These are phyloP conservation scores for Andrena trimmerana DNA, from an alignment of 2,888 invertebrate genomes.

Conservation along the genomic window DNA sequence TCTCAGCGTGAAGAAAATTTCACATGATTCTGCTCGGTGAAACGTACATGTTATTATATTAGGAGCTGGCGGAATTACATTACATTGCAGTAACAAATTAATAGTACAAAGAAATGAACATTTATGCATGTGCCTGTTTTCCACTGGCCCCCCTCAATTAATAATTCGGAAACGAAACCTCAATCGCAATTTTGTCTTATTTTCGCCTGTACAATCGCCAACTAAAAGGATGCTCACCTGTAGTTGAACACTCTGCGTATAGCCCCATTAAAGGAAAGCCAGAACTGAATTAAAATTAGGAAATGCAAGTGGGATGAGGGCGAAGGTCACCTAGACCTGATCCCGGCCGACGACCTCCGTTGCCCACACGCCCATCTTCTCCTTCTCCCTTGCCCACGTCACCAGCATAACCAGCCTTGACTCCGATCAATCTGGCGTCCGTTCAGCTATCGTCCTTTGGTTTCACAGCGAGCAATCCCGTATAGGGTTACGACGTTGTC, in stretches of 20 bases:
- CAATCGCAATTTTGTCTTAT: no score
- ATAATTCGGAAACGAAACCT: no score
- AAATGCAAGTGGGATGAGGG: constrained; percentile 56
- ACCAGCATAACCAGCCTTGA: constrained; percentile 75
- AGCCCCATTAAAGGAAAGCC: constrained; percentile 21
- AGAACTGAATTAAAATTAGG: constrained; percentile 8
- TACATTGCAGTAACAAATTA: no score
- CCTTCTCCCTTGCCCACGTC: constrained; percentile 68
- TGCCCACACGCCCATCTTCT: constrained; percentile 74
- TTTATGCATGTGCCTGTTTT: no score
- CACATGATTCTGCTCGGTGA: no score
- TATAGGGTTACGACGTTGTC: constrained; percentile 39
- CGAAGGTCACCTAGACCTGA: constrained; percentile 69
- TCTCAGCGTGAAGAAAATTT: no score
- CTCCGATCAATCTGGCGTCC: constrained; percentile 79
- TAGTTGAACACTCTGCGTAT: constrained; percentile 5
- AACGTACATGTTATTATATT: no score
- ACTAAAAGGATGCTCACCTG: constrained; percentile 43
- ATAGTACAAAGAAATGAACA: no score
- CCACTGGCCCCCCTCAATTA: no score
- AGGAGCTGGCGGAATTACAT: no score
- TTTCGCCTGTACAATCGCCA: not conserved
- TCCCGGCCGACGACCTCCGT: constrained; percentile 78
- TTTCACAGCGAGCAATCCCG: constrained; percentile 57
- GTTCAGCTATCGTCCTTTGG: constrained; percentile 71